Conservation (phyloP, 2,888 invertebrate genomes). For the Miltochrista miniata region DNA sequence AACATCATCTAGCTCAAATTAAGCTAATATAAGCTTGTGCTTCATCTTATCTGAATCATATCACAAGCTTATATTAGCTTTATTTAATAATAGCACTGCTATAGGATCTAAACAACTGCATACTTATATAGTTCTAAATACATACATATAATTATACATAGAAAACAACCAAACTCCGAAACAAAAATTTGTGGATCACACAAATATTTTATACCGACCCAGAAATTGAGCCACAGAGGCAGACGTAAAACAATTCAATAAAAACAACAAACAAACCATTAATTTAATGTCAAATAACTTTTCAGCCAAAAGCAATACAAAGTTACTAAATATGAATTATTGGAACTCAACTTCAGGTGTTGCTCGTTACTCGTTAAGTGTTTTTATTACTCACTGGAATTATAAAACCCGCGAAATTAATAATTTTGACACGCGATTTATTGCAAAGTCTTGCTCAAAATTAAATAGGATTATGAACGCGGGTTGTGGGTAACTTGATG, state of each 20-base stretch:
- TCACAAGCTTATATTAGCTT: too few relatives aligned
- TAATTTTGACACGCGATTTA: constrained; percentile 11
- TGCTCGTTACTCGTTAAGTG: constrained; percentile 4
- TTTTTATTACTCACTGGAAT: constrained; percentile 20
- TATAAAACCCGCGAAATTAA: constrained; percentile 9
- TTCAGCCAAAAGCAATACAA: constrained; percentile 9
- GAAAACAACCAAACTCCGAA: too few relatives aligned
- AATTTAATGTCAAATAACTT: constrained; percentile 10
- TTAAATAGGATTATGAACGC: constrained; percentile 17
- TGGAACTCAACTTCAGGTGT: constrained; percentile 26
- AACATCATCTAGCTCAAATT: too few relatives aligned
- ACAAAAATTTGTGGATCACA: too few relatives aligned
- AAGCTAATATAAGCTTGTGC: too few relatives aligned
- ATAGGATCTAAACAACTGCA: too few relatives aligned
- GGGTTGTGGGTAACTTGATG: constrained; percentile 5
- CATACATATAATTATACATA: too few relatives aligned
- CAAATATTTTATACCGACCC: too few relatives aligned
- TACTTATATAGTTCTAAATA: too few relatives aligned
- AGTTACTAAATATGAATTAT: constrained; percentile 8
- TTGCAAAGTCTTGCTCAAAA: constrained; percentile 2
- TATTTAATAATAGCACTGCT: too few relatives aligned
- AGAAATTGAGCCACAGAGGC: too few relatives aligned
- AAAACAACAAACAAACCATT: not conserved
- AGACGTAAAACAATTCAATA: not conserved
- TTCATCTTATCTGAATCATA: too few relatives aligned